phyloP scores from a whole-genome alignment of 2,113 vertebrate species.

The Laterallus jamaicensis region DNA sequence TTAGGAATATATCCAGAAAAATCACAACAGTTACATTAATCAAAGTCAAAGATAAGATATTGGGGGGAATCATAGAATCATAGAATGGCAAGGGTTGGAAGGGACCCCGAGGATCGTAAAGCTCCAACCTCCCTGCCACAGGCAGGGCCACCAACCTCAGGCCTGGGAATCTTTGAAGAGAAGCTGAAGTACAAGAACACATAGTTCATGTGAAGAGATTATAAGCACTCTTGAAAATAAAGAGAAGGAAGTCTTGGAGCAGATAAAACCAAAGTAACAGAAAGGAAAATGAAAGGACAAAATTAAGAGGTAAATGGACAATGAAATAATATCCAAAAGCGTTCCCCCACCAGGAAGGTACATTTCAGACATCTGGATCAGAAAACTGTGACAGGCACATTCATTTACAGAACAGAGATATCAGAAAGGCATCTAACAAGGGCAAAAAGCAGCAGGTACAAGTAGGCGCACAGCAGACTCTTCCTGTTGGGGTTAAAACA shows the following conservation, averaged over 20 bases:
- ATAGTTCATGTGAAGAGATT: background rate
- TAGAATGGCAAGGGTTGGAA: no score
- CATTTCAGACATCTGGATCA: slow-evolving; percentile 12
- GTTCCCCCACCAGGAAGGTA: background rate
- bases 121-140: no score
- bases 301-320: slow-evolving; percentile 8
- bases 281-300: background rate
- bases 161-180: background rate
- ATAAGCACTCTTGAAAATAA: background rate
- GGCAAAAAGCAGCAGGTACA: background rate
- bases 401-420: background rate
- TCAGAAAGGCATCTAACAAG: background rate
- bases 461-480: background rate
- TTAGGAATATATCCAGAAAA: background rate
- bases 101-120: no score
- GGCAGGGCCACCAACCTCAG: no score
- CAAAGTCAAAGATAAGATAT: background rate
- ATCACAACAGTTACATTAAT: background rate
- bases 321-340: background rate
- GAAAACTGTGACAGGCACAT: background rate
- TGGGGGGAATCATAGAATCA: background rate
- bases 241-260: background rate
- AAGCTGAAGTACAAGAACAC: background rate
- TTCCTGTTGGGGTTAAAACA: background rate
- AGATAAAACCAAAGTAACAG: background rate